A percentile compares a stretch with the other conserved stretches of the same genome.
Evolutionary conservation across 2,888 invertebrate genomes (phyloP).

Genomic region (Opisthograptis luteolata): DNA sequence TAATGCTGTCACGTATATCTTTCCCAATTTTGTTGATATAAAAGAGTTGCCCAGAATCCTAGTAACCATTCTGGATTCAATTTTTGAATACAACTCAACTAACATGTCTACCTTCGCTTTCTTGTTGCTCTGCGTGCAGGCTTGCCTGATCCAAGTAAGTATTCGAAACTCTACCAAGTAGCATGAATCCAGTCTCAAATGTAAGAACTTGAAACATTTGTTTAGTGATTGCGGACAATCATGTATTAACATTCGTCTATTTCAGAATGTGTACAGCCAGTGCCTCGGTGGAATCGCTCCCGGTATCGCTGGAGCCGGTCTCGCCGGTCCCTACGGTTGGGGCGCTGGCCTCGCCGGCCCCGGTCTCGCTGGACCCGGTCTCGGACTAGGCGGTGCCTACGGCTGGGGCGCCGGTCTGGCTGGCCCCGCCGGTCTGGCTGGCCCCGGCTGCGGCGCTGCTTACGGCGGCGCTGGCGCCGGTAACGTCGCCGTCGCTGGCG

Average conservation of each 20-base stretch:
- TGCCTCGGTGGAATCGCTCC: conserved; percentile 13
- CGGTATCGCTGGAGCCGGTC: background rate
- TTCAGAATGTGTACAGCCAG: conserved; percentile 22
- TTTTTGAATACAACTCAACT: background rate
- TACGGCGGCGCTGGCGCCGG: conserved; percentile 20
- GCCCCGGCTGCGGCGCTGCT: conserved; percentile 20
- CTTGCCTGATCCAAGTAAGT: conserved; percentile 47
- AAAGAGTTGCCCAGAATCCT: background rate
- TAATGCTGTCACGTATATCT: background rate
- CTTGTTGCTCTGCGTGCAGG: conserved; percentile 44
- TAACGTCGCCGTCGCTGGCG: conserved; percentile 45
- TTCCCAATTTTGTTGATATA: background rate
- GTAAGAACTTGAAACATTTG: too few relatives aligned
- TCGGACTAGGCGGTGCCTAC: conserved; percentile 14
- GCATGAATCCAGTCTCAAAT: too few relatives aligned
- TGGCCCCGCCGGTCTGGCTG: too few relatives aligned
- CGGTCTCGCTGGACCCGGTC: conserved; percentile 4
- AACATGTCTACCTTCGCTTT: background rate
- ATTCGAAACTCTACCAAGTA: too few relatives aligned
- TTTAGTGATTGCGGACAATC: too few relatives aligned
- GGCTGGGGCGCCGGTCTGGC: too few relatives aligned
- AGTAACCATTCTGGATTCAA: background rate
- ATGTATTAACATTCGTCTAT: too few relatives aligned
- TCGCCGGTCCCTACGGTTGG: background rate
- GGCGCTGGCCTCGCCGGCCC: too few relatives aligned